Evolutionary conservation across 2,797 vertebrate genomes (phyloP), one percentile per base, ranked within the genome.

Genomic region (Pipistrellus pygmaeus): DNA sequence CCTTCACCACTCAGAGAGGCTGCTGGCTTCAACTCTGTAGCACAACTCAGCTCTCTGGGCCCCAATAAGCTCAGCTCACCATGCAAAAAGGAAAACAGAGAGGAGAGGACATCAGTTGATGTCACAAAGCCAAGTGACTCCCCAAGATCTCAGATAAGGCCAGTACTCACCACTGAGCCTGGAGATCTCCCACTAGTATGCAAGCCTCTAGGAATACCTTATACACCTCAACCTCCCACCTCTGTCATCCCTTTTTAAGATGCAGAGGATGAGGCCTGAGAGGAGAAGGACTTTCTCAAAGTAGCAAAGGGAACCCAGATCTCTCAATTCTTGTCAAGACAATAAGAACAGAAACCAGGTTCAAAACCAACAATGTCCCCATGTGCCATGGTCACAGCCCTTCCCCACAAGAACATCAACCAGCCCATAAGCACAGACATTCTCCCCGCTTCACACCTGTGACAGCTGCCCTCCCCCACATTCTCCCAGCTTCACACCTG

Each of bases 311-410:
- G 35, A 60, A 51, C 18, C 9, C 32, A 46, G 30, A 13, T 18
- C 23, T 83, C 55, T 85, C 17, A 21, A 3, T 81, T 92, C 85
- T 75, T 27, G 23, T 51, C 69, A 90, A 62, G 44, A 78, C 90
- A 90, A 66, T 8, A 75, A 85, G 55, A 93, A 80, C 46, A 90
- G 66, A 96, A 41, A 76, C 64, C 15, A 73, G 10, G 44, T 88
- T 75, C 73, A 87, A 95, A 88, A 3, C 8, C 81, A 66, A 5
- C 68, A 53, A 4, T 1, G 46, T 30, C 48, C 53, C 73, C 18
- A 32, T 66, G 41, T 38, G 44, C 46, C 48, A 69, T 0, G 13
- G 10, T 51, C 73, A 87, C 8, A 41, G 71, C 23, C 82, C 68
- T 77, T 86, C 71, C 32, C 46, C 68, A 75, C 0, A 57, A 76